Evolutionary conservation across 1,140 invertebrate species (phyloP).

Genomic region (Cotesia vestalis): DNA sequence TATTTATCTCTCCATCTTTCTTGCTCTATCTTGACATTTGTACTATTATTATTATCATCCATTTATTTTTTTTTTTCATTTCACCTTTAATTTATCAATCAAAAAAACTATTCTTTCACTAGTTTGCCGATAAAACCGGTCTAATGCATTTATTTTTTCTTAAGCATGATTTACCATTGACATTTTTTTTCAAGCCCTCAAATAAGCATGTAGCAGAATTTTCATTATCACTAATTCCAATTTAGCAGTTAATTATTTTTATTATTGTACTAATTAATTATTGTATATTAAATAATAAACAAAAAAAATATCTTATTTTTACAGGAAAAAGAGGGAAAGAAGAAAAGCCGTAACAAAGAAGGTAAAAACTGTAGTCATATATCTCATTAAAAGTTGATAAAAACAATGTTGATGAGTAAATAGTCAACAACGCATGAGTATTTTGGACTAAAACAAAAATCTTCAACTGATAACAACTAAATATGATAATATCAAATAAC

Average conservation of each 20-base stretch:
- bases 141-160: neutral
- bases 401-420: neutral
- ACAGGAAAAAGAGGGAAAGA: conserved; percentile 82
- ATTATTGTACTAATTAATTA: conserved; percentile 10
- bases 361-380: conserved; percentile 65
- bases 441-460: neutral
- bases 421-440: neutral
- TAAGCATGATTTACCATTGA: neutral
- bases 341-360: conserved; percentile 85
- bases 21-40: conserved; percentile 5
- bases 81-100: too few relatives aligned
- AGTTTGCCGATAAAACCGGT: neutral
- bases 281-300: neutral
- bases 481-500: neutral
- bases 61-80: too few relatives aligned
- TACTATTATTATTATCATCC: neutral
- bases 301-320: conserved; percentile 44
- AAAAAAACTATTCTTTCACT: neutral
- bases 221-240: too few relatives aligned
- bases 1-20: neutral
- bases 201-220: too few relatives aligned
- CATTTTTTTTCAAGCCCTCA: conserved; percentile 6
- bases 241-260: neutral
- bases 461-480: neutral
- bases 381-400: neutral